Evolutionary conservation across 2,113 vertebrate genomes (phyloP).

Genomic region (Trichomycterus rosablanca): DNA sequence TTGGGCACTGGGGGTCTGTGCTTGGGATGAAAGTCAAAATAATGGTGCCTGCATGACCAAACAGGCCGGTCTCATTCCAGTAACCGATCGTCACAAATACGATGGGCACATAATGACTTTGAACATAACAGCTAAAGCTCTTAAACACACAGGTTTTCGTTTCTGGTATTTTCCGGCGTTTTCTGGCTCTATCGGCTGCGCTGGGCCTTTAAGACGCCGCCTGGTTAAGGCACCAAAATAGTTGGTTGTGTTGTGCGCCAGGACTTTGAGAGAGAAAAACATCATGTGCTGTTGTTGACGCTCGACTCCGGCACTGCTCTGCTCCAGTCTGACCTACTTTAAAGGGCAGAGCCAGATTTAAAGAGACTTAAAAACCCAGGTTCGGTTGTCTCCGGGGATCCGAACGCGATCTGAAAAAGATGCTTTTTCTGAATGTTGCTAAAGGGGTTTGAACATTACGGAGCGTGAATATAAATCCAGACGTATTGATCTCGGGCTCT

Average conservation of each 20-base stretch:
- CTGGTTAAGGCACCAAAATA: constrained; percentile 29
- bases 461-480: constrained; percentile 23
- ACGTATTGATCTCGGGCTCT: constrained; percentile 28
- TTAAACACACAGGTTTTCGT: too few species aligned
- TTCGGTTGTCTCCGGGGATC: constrained; percentile 36
- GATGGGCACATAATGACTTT: too few species aligned
- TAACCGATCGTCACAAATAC: too few species aligned
- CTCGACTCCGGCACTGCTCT: constrained; percentile 44
- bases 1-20: too few species aligned
- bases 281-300: constrained; percentile 55
- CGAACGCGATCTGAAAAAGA: constrained; percentile 11
- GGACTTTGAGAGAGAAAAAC: constrained; percentile 52
- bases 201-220: constrained; percentile 30
- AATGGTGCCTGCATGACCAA: too few species aligned
- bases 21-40: too few species aligned
- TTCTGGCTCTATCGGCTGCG: too few species aligned
- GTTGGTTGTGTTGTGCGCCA: constrained; percentile 48
- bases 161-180: too few species aligned
- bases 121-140: too few species aligned
- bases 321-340: constrained; percentile 52
- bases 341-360: constrained; percentile 42
- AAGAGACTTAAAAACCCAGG: constrained; percentile 33
- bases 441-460: constrained; percentile 25
- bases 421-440: constrained; percentile 33
- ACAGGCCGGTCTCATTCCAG: too few species aligned